These are phyloP conservation scores for Heloderma charlesbogerti DNA, from an alignment of 2,113 vertebrate species.

Conservation along the genomic window DNA sequence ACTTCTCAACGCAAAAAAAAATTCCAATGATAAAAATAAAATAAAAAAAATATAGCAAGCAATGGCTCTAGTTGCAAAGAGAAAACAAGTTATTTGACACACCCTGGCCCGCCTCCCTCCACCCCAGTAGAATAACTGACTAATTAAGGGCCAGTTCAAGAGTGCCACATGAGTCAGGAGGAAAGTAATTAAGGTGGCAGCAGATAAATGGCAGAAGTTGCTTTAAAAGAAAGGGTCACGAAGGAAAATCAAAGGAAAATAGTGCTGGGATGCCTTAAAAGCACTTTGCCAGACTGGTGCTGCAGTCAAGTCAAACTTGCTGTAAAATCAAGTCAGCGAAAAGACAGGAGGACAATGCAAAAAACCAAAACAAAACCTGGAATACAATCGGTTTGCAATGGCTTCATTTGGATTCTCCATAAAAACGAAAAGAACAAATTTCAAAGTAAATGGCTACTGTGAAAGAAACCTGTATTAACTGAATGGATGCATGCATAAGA, in stretches of 20 bases:
- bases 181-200: neutral
- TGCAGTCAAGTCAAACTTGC: neutral
- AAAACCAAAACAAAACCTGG: neutral
- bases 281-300: neutral
- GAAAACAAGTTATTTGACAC: neutral
- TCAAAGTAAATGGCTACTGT: neutral
- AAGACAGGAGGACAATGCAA: neutral
- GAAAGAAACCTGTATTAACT: neutral
- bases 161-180: neutral
- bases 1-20: neutral
- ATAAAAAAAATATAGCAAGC: no score
- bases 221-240: neutral
- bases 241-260: neutral
- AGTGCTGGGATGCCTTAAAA: neutral
- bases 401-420: neutral
- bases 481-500: neutral
- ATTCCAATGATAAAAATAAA: neutral
- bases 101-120: no score
- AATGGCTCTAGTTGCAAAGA: neutral
- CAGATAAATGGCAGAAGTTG: neutral
- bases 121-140: no score
- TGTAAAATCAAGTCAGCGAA: neutral
- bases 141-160: neutral
- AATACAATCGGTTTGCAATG: neutral
- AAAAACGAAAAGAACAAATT: neutral